Conservation (phyloP, 1,140 invertebrate species). For the Bombus pyrosoma region DNA sequence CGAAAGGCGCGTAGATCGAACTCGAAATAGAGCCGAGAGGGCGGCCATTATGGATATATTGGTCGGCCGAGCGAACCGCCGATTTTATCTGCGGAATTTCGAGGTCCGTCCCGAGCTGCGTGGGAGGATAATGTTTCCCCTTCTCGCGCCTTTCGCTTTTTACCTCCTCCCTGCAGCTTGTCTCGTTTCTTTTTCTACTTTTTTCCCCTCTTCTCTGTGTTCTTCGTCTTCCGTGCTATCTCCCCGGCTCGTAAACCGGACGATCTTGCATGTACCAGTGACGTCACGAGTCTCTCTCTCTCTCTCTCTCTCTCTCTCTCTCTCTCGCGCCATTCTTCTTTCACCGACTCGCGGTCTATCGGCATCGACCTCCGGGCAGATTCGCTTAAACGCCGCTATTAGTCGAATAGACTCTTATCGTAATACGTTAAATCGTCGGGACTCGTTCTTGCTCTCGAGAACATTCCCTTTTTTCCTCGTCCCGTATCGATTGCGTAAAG, state of each 20-base stretch:
- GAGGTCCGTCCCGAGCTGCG: slow-evolving; percentile 58
- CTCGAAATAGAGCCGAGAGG: slow-evolving; percentile 59
- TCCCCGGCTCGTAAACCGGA: slow-evolving; percentile 36
- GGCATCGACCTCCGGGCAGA: slow-evolving; percentile 30
- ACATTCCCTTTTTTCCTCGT: background rate
- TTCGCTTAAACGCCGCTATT: slow-evolving; percentile 56
- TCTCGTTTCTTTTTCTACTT: slow-evolving; percentile 38
- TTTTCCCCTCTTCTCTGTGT: background rate
- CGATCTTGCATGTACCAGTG: slow-evolving; percentile 48
- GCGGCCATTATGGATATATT: slow-evolving; percentile 77
- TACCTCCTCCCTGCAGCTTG: slow-evolving; percentile 31
- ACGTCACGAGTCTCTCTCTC: slow-evolving; percentile 18
- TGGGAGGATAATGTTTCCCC: slow-evolving; percentile 62
- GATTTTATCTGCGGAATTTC: slow-evolving; percentile 79
- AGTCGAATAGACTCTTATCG: slow-evolving; percentile 29
- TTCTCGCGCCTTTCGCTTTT: slow-evolving; percentile 57
- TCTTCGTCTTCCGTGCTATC: slow-evolving; percentile 16
- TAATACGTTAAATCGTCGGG: slow-evolving; percentile 25
- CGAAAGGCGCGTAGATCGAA: slow-evolving; percentile 64
- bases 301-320: background rate
- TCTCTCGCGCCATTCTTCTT: slow-evolving; percentile 30
- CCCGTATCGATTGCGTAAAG: background rate
- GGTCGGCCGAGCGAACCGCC: slow-evolving; percentile 65
- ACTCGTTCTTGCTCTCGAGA: background rate
- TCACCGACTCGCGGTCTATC: slow-evolving; percentile 19